Percentiles rank a stretch among this genome's conserved stretches.
Conservation (phyloP, 2,113 vertebrate genomes). For the Aegithalos caudatus region DNA sequence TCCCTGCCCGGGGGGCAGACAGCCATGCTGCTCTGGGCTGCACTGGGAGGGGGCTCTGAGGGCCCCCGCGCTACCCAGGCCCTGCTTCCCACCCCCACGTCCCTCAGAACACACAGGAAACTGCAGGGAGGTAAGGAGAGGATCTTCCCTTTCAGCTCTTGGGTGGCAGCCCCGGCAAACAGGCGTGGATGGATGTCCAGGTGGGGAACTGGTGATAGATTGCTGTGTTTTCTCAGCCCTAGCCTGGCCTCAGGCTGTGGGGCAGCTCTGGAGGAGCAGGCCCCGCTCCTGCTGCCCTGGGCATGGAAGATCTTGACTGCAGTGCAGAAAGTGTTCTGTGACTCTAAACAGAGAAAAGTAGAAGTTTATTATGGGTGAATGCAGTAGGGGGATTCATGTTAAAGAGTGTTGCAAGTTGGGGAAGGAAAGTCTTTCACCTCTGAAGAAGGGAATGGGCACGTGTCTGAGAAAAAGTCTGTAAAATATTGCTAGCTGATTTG, state of each 20-base stretch:
- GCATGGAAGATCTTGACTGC: background rate
- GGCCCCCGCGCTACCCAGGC: too few relatives aligned
- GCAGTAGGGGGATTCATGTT: background rate
- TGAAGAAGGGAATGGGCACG: background rate
- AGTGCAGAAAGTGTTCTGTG: background rate
- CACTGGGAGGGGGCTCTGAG: background rate
- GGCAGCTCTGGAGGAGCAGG: background rate
- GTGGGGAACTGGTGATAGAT: rapidly evolving
- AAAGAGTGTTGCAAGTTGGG: background rate
- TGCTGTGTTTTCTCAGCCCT: background rate
- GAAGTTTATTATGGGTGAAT: background rate
- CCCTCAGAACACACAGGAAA: rapidly evolving
- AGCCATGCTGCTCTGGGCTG: rapidly evolving
- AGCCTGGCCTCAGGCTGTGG: too few relatives aligned
- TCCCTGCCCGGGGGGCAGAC: background rate
- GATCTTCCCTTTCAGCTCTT: background rate
- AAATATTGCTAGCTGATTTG: background rate
- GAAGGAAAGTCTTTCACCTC: background rate
- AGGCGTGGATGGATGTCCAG: background rate
- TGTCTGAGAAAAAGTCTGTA: background rate
- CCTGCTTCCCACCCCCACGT: background rate
- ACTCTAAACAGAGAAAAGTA: background rate
- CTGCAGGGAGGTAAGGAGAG: background rate
- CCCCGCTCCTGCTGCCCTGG: rapidly evolving
- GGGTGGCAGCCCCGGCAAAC: background rate